phyloP scores from a whole-genome alignment of 1,140 invertebrate genomes.

The Melanaphis sacchari region DNA sequence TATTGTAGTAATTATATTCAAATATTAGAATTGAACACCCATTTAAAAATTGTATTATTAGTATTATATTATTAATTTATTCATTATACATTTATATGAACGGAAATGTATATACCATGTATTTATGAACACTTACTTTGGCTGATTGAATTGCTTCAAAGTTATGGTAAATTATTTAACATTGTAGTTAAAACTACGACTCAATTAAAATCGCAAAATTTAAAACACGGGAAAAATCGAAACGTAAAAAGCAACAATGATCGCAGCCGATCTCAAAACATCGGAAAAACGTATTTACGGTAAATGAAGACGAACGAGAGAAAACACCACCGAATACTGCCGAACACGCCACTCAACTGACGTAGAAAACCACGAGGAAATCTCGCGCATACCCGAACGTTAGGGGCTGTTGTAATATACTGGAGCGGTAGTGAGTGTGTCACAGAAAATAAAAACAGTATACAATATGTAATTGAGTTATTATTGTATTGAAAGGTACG shows the following conservation, averaged over 20 bases:
- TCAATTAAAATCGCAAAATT: background rate
- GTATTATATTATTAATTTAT: no score
- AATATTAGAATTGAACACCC: background rate
- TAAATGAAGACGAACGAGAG: background rate
- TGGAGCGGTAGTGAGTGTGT: background rate
- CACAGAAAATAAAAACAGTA: background rate
- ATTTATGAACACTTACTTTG: background rate
- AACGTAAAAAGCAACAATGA: background rate
- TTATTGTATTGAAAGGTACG: background rate
- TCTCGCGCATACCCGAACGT: background rate
- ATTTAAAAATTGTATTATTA: background rate
- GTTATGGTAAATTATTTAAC: background rate
- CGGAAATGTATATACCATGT: background rate
- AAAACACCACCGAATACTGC: constrained; percentile 12
- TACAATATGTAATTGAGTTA: background rate
- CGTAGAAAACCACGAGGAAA: constrained; percentile 31
- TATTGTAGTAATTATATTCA: background rate
- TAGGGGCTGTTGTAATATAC: background rate
- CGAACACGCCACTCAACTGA: constrained; percentile 40
- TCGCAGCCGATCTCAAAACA: background rate
- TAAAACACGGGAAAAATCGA: background rate
- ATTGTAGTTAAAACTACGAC: background rate
- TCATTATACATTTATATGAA: background rate
- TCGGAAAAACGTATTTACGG: background rate
- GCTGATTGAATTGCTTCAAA: background rate